Evolutionary conservation across 2,113 vertebrate species (phyloP), one percentile per base, ranked within the genome.

Genomic region (Paratilapia polleni): DNA sequence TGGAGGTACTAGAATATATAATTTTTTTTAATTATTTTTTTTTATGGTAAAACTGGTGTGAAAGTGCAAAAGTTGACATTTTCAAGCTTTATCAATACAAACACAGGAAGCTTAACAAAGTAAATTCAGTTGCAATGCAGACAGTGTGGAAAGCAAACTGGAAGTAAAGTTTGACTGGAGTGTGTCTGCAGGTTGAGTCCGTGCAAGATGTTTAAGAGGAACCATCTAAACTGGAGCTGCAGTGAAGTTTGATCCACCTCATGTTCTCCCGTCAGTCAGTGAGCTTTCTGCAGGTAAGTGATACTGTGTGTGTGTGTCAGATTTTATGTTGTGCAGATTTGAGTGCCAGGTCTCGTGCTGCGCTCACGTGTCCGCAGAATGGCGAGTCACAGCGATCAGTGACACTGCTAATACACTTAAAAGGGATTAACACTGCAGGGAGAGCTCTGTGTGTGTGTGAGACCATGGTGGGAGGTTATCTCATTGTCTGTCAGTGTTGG

Each of bases 321-420:
- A 26, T 43, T 76, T 64, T 81, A 38, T 1, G 0, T 41, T 26
- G 62, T 56, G 59, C 47, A 79, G 64, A 83, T 86, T 84, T 82
- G 56, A 3, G 10, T 6, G 41, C 2, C 52, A 43, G 15, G 5
- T 20, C 60, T 83, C 61, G 4, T 88, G 87, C 75, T 0, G 15
- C 12, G 5, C 13, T 61, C 91, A 83, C 82, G 84, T 88, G 89
- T 70, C 52, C 12, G 62, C 17, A 38, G 64, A 85, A 52, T 5
- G 66, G 6, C 0, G 2, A 70, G 66, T 70, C 43, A 70, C 87
- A 26, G 60, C 11, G 34, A 78, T 89, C 14, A 2, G 75, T 88
- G 85, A 91, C 59, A 31, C 64, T 11, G 84, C 24, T 92, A 84
- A 91, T 86, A 43, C 87, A 84, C 78, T 91, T 87, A 91, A 19